Base-by-base conservation (phyloP, 1,140 invertebrate genomes). In the Drusus annulatus region DNA sequence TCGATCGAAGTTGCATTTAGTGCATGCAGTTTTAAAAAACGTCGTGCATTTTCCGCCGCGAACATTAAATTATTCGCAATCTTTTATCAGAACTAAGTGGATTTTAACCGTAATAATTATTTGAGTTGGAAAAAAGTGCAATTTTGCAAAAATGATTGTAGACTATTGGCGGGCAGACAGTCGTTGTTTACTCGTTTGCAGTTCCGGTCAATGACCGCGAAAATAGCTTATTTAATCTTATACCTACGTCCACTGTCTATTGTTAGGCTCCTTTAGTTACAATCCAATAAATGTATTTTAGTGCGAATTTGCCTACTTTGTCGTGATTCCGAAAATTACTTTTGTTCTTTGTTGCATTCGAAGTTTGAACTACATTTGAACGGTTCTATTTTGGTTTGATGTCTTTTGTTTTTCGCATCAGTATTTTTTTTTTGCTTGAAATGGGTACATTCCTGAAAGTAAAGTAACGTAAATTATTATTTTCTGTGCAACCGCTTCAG, bases 191-290 rank as follows among this genome's bases (percentile, higher is more conserved):
- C 86, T 85, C 85, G 86, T 83, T 85, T 85, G 87, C 88, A 87
- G 88, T 88, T 89, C 88, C 89, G 89, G 89, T 90, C 89, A 89
- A 87, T 90, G 89, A 90, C 89, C 89, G 89, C 86, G 84, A 86
- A 87, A 88, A 86, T 89, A 75, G 78, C 78, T 79, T 79, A 56
- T 79, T 79, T 79, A 75, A 79, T 79, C 78, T 89, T 86, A 86
- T 87, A 89, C 87, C 86, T 88, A 85, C 68, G 78, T 75, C 63
- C 68, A 28, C 54, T 74, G 78, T 87, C 86, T 87, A 86, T 83
- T 86, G 85, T 86, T 87, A 87, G 80, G 87, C 85, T 71, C 51
- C 51, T 73, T 79, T 62, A 28, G 65, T 68, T 78, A 65, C 76
- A 50, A 68, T 68, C 76, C 76, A 54, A 62, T 54, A 19, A 78